A percentile compares a stretch with the other conserved stretches of the same genome.
These are phyloP conservation scores for Macropis europaea DNA, from an alignment of 2,888 invertebrate genomes.

Conservation along the genomic window DNA sequence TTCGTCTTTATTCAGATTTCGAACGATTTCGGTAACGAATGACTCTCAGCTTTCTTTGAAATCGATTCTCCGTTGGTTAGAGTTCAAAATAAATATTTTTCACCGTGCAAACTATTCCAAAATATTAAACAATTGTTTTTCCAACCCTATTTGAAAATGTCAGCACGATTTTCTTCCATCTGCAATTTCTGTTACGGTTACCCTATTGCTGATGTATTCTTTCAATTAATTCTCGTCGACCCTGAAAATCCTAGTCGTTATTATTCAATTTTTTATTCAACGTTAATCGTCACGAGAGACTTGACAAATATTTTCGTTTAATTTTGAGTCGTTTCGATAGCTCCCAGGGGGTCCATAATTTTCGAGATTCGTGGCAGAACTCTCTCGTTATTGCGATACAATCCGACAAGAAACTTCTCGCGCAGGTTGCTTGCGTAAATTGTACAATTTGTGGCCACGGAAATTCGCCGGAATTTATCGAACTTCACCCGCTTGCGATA, in stretches of 20 bases:
- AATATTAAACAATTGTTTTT: too few relatives aligned
- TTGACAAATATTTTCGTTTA: too few relatives aligned
- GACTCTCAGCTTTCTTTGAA: too few relatives aligned
- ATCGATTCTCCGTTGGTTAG: too few relatives aligned
- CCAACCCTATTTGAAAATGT: too few relatives aligned
- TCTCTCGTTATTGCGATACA: background rate
- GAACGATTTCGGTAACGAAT: background rate
- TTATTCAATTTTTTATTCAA: too few relatives aligned
- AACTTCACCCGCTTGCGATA: slow-evolving; percentile 2
- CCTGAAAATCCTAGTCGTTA: too few relatives aligned
- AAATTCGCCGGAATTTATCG: slow-evolving; percentile 32
- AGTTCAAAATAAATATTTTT: too few relatives aligned
- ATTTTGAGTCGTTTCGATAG: background rate
- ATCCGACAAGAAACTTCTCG: slow-evolving; percentile 22
- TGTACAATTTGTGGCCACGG: background rate
- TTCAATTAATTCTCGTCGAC: too few relatives aligned
- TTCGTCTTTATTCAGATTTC: background rate
- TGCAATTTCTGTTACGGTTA: background rate
- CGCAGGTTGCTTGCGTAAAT: background rate
- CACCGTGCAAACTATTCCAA: too few relatives aligned
- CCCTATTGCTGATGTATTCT: background rate
- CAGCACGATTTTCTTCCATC: too few relatives aligned
- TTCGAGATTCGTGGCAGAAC: background rate
- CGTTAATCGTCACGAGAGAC: too few relatives aligned
- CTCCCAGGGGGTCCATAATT: background rate